A percentile compares a stretch with the other conserved stretches of the same genome.
Evolutionary conservation across 2,113 vertebrate genomes (phyloP).

Genomic region (Sinocyclocheilus maitianheensis): DNA sequence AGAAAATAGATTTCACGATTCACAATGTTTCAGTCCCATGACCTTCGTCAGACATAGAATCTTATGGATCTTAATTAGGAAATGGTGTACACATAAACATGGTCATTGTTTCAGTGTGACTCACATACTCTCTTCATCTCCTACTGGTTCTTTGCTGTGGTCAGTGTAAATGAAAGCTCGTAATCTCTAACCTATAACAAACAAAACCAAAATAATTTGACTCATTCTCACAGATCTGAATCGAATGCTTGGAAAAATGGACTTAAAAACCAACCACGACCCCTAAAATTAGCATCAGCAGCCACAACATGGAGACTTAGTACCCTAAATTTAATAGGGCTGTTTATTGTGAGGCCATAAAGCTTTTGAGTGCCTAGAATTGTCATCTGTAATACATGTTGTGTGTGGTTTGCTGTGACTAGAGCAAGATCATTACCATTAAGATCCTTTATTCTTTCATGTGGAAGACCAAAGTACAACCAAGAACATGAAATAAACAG

Average conservation of each 20-base stretch:
- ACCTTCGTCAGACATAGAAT: too few relatives aligned
- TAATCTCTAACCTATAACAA: conserved; percentile 18
- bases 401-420: conserved; percentile 1
- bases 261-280: conserved; percentile 33
- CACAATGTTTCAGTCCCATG: too few relatives aligned
- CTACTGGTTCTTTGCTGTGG: background rate
- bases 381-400: conserved; percentile 45
- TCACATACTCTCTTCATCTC: background rate
- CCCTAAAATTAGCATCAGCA: conserved; percentile 34
- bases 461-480: conserved; percentile 25
- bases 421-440: conserved; percentile 1
- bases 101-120: background rate
- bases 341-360: conserved; percentile 40
- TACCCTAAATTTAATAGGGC: conserved; percentile 21
- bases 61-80: background rate
- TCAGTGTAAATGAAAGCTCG: conserved; percentile 19
- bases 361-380: conserved; percentile 37
- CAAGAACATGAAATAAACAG: background rate
- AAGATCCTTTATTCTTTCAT: conserved; percentile 4
- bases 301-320: conserved; percentile 36
- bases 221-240: conserved; percentile 26
- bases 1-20: too few relatives aligned
- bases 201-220: conserved; percentile 32
- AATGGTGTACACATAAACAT: background rate
- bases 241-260: conserved; percentile 28